These are phyloP conservation scores for Falco punctatus DNA, from an alignment of 2,113 vertebrate genomes.

Conservation along the genomic window DNA sequence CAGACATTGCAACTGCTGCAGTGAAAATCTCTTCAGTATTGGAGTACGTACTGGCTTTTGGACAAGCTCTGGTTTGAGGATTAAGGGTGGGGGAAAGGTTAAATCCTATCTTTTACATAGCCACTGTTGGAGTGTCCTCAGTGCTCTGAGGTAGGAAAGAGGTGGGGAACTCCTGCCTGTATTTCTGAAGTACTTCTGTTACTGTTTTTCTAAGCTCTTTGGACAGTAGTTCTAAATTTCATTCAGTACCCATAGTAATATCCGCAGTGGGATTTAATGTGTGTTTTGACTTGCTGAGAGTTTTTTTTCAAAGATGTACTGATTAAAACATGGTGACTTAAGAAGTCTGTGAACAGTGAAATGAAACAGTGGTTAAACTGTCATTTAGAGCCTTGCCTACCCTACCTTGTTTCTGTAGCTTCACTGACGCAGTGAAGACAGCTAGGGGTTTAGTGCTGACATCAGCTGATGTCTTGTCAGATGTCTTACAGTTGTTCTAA, in stretches of 20 bases:
- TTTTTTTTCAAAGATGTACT: not conserved
- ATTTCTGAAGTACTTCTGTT: not conserved
- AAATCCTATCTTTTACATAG: not conserved
- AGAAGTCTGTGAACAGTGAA: not conserved
- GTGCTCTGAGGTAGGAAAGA: not conserved
- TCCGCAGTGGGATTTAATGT: not conserved
- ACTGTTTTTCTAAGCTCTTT: not conserved
- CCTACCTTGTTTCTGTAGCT: fast-evolving
- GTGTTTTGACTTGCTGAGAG: not conserved
- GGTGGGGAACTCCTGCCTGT: not conserved
- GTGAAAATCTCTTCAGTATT: not conserved
- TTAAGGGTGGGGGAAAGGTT: not conserved
- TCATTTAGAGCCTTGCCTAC: not conserved
- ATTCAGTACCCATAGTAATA: not conserved
- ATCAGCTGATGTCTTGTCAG: not conserved
- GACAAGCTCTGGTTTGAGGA: not conserved
- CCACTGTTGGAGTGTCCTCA: not conserved
- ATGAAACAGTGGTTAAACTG: not conserved
- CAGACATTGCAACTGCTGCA: not conserved
- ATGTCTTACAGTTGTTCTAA: not conserved
- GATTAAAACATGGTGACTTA: not conserved
- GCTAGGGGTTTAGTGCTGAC: not conserved
- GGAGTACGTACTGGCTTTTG: not conserved
- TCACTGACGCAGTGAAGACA: fast-evolving
- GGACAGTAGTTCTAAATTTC: not conserved